Evolutionary conservation across 64 coral and sea anemone species (phyloP).

Genomic region (Stylophora pistillata): DNA sequence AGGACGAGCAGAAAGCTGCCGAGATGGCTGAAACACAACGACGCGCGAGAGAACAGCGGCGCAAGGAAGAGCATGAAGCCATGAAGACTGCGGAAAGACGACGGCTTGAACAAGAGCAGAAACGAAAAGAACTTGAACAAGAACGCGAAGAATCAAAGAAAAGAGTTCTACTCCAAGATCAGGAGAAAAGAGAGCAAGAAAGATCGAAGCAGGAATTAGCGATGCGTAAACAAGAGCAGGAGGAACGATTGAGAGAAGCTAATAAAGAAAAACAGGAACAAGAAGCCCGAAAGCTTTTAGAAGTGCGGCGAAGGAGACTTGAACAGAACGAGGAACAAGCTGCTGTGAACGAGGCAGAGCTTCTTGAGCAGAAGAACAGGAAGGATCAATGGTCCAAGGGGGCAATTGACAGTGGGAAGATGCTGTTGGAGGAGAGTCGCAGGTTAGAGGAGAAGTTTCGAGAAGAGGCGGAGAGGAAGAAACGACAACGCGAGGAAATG

Average conservation of each 20-base stretch:
- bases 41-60: slow-evolving; percentile 15
- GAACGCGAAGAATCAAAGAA: slow-evolving; percentile 33
- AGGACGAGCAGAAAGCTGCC: slow-evolving; percentile 26
- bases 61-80: slow-evolving; percentile 13
- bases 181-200: slow-evolving; percentile 32
- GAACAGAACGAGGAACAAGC: slow-evolving; percentile 16
- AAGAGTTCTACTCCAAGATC: background rate
- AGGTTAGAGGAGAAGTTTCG: slow-evolving; percentile 19
- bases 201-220: background rate
- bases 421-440: slow-evolving; percentile 9
- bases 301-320: background rate
- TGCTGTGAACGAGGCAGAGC: slow-evolving; percentile 7
- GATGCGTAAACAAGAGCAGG: slow-evolving; percentile 36
- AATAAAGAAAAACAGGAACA: background rate
- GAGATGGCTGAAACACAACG: slow-evolving; percentile 44
- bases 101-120: slow-evolving; percentile 29
- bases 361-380: slow-evolving; percentile 3
- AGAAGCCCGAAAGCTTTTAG: slow-evolving; percentile 5
- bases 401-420: slow-evolving; percentile 12
- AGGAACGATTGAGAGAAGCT: slow-evolving; percentile 12
- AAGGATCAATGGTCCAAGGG: slow-evolving; percentile 4
- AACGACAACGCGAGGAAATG: background rate
- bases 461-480: slow-evolving; percentile 12
- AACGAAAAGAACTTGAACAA: slow-evolving; percentile 14
- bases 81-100: slow-evolving; percentile 26